Conservation (phyloP, 2,888 invertebrate genomes). For the Machimus atricapillus region DNA sequence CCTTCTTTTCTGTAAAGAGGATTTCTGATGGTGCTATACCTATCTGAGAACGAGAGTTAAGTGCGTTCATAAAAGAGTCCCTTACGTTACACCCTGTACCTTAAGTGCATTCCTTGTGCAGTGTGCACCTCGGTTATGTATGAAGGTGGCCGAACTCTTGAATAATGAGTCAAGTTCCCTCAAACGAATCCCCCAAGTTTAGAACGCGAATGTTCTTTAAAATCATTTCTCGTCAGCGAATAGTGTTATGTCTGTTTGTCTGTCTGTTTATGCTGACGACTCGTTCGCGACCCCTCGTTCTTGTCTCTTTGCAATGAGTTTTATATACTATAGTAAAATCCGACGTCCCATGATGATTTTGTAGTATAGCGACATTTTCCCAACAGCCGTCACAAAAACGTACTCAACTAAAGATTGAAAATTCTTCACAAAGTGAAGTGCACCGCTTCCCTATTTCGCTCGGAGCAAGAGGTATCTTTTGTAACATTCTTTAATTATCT, state of each 20-base stretch:
- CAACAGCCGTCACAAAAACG: conserved; percentile 3
- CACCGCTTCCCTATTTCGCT: background rate
- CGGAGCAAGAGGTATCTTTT: background rate
- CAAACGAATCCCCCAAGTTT: background rate
- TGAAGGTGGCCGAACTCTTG: background rate
- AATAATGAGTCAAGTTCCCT: background rate
- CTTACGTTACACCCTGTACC: background rate
- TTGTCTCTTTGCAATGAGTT: background rate
- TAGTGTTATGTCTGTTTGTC: background rate
- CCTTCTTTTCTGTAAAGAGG: background rate
- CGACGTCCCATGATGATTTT: background rate
- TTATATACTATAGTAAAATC: background rate
- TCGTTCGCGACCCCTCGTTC: background rate
- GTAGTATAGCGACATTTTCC: background rate
- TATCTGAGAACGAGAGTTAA: background rate
- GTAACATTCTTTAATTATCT: conserved; percentile 25
- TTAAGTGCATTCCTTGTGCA: background rate
- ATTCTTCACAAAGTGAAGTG: conserved; percentile 21
- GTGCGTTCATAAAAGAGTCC: background rate
- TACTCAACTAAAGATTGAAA: background rate
- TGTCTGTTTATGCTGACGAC: background rate
- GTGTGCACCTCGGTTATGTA: background rate
- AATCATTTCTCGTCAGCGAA: background rate
- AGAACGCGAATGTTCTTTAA: background rate
- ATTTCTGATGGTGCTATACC: background rate